Percentiles rank a stretch among this genome's conserved stretches.
These are phyloP conservation scores for Ptilorrhoa leucosticta DNA, from an alignment of 2,113 vertebrate genomes.

Conservation along the genomic window DNA sequence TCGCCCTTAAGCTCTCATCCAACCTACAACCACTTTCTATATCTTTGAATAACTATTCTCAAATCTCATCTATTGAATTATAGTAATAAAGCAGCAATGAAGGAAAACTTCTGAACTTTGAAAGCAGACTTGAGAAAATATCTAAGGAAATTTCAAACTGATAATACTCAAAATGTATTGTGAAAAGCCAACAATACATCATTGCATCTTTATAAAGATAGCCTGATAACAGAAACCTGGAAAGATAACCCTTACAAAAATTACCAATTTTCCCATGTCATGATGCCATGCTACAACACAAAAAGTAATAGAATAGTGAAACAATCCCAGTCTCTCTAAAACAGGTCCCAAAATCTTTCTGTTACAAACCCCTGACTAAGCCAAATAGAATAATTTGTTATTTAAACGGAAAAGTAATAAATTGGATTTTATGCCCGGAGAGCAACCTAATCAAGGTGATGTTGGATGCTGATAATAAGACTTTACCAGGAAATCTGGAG, in stretches of 20 bases:
- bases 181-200: neutral
- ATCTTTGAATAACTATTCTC: neutral
- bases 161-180: neutral
- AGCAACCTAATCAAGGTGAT: slow-evolving; percentile 1
- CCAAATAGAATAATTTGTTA: neutral
- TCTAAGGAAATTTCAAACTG: neutral
- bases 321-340: neutral
- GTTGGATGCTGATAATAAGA: neutral
- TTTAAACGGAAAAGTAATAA: slow-evolving; percentile 33
- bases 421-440: neutral
- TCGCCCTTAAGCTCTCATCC: neutral
- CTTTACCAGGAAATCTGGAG: neutral
- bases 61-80: neutral
- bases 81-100: neutral
- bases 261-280: neutral
- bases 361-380: neutral
- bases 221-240: neutral
- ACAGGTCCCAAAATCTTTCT: neutral
- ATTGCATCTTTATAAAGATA: neutral
- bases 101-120: neutral
- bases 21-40: neutral
- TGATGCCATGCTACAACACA: neutral
- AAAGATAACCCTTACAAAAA: neutral
- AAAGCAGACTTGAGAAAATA: neutral
- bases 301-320: neutral